These are phyloP conservation scores for Amaurobius ferox DNA, from an alignment of 2,888 invertebrate species.

Conservation along the genomic window DNA sequence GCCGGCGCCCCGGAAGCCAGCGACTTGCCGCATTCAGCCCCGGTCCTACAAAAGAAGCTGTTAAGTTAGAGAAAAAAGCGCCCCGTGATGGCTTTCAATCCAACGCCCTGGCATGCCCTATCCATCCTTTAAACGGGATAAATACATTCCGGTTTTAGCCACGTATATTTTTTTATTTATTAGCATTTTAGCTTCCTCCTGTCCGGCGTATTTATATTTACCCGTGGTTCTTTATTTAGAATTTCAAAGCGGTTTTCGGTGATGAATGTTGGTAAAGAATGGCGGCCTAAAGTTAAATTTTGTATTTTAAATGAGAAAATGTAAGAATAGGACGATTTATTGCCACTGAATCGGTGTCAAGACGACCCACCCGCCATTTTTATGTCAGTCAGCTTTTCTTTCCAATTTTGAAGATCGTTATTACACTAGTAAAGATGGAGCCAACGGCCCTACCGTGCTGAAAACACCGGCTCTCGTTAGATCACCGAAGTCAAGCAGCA, in stretches of 20 bases:
- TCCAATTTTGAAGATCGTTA: too few relatives aligned
- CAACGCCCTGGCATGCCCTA: slow-evolving; percentile 49
- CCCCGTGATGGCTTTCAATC: not conserved
- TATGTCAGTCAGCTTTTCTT: too few relatives aligned
- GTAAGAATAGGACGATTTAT: too few relatives aligned
- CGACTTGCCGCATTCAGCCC: not conserved
- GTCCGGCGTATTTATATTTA: slow-evolving; percentile 60
- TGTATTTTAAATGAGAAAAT: too few relatives aligned
- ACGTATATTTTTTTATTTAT: slow-evolving; percentile 28
- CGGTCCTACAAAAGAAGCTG: slow-evolving; percentile 55
- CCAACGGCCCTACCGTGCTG: too few relatives aligned
- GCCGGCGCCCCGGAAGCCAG: not conserved
- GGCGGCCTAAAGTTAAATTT: too few relatives aligned
- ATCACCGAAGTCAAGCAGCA: too few relatives aligned
- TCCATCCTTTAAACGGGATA: slow-evolving; percentile 65
- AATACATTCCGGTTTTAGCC: slow-evolving; percentile 58
- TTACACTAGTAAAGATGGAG: too few relatives aligned
- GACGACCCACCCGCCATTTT: too few relatives aligned
- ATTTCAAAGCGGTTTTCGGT: not conserved
- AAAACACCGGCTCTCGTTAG: too few relatives aligned
- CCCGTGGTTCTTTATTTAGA: slow-evolving; percentile 29
- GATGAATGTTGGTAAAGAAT: too few relatives aligned
- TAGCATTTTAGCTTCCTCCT: slow-evolving; percentile 7
- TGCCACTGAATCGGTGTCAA: too few relatives aligned
- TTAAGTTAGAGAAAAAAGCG: slow-evolving; percentile 53